These are phyloP conservation scores for Lamprotornis superbus DNA, from an alignment of 2,113 vertebrate species.

Conservation along the genomic window DNA sequence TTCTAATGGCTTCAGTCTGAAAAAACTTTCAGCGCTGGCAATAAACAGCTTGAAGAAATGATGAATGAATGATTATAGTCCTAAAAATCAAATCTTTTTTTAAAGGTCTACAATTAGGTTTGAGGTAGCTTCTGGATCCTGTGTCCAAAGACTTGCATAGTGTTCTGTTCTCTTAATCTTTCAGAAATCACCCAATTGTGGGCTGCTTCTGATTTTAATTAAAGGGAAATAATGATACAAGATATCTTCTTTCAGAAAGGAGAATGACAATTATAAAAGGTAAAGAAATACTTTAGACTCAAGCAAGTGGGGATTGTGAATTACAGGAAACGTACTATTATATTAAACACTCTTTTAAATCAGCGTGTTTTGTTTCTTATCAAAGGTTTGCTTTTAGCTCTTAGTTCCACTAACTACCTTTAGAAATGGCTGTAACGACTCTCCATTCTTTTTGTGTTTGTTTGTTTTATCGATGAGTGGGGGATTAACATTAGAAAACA, in stretches of 20 bases:
- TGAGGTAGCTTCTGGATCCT: background rate
- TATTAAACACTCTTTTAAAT: constrained; percentile 9
- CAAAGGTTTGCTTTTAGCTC: constrained; percentile 1
- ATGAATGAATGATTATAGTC: background rate
- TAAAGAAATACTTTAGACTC: background rate
- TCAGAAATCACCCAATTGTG: background rate
- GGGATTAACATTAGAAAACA: background rate
- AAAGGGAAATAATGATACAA: background rate
- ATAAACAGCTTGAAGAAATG: background rate
- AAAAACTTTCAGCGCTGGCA: background rate
- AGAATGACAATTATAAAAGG: background rate
- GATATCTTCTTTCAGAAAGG: constrained; percentile 12
- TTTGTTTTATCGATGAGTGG: background rate
- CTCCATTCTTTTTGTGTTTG: background rate
- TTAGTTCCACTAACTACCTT: background rate
- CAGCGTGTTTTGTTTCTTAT: constrained; percentile 9
- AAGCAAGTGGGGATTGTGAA: background rate
- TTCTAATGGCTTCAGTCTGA: background rate
- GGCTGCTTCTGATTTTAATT: constrained; percentile 35
- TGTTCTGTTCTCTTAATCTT: background rate
- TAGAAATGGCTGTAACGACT: background rate
- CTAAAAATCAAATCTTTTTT: background rate
- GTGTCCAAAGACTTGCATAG: background rate
- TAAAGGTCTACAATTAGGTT: background rate
- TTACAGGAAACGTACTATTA: background rate